A percentile compares a stretch with the other conserved stretches of the same genome.
These are phyloP conservation scores for Sminthurinus aureus DNA, from an alignment of 2,888 invertebrate species.

Conservation along the genomic window DNA sequence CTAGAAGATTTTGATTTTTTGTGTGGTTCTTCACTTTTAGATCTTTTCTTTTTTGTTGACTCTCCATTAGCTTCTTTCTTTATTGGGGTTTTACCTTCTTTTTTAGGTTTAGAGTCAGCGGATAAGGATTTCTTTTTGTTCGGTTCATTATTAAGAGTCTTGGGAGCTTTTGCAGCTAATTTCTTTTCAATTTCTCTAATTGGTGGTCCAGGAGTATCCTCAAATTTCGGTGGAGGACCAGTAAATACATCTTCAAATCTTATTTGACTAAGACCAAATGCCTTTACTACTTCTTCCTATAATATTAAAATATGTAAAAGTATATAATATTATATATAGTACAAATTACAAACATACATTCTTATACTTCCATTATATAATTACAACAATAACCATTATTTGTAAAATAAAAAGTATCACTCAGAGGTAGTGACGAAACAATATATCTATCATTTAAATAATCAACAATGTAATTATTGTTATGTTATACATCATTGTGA, in stretches of 20 bases:
- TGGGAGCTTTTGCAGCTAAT: conserved; percentile 13
- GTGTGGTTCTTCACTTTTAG: conserved; percentile 38
- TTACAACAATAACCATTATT: no score
- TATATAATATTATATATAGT: no score
- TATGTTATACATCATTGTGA: no score
- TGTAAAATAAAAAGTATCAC: no score
- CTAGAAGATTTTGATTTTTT: conserved; percentile 39
- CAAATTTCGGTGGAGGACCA: conserved; percentile 79
- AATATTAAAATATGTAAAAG: neutral
- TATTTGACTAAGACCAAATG: conserved; percentile 70
- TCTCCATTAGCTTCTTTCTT: conserved; percentile 31
- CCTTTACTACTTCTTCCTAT: conserved; percentile 67
- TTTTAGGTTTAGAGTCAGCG: conserved; percentile 23
- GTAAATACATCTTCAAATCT: conserved; percentile 83
- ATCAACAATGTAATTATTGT: no score
- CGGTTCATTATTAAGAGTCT: neutral
- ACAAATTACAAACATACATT: no score
- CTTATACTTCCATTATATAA: no score
- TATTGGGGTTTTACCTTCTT: conserved; percentile 35
- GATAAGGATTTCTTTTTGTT: conserved; percentile 7
- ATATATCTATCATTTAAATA: no score
- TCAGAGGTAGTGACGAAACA: no score
- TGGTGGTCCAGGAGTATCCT: conserved; percentile 62
- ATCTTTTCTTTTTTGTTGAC: conserved; percentile 45
- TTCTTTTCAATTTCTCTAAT: conserved; percentile 49